Percentiles rank a stretch among this genome's conserved stretches.
Evolutionary conservation across 2,113 vertebrate species (phyloP).

Genomic region (Strigops habroptila): DNA sequence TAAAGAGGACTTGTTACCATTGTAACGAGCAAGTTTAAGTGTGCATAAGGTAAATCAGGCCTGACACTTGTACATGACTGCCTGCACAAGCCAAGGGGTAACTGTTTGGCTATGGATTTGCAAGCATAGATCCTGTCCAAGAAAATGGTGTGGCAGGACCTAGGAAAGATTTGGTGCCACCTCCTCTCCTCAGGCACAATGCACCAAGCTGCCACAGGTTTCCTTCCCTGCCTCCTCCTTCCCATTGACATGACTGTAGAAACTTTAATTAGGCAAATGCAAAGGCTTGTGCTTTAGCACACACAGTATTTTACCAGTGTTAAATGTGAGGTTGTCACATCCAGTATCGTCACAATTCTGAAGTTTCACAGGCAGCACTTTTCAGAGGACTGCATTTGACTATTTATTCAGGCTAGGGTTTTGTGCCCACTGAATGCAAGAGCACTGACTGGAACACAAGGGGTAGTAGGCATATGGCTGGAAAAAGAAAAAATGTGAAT

Average conservation of each 20-base stretch:
- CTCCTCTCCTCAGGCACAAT: not conserved
- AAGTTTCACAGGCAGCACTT: not conserved
- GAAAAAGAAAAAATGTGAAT: not conserved
- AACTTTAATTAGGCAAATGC: not conserved
- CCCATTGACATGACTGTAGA: not conserved
- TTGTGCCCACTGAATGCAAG: not conserved
- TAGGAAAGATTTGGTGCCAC: not conserved
- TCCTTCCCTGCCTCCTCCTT: not conserved
- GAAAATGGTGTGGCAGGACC: not conserved
- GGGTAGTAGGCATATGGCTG: not conserved
- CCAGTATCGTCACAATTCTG: not conserved
- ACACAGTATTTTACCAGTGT: not conserved
- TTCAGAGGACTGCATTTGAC: not conserved
- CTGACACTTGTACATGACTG: accelerated
- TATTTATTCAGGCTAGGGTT: not conserved
- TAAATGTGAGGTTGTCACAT: not conserved
- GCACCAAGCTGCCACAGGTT: not conserved
- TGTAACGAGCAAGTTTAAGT: accelerated
- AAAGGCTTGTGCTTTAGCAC: not conserved
- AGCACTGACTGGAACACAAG: not conserved
- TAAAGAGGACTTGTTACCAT: not conserved
- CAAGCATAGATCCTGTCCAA: not conserved
- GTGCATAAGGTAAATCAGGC: not conserved
- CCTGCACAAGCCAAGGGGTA: not conserved
- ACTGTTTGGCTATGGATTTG: not conserved